Evolutionary conservation across 1,140 invertebrate genomes (phyloP).

Genomic region (Listronotus bonariensis): DNA sequence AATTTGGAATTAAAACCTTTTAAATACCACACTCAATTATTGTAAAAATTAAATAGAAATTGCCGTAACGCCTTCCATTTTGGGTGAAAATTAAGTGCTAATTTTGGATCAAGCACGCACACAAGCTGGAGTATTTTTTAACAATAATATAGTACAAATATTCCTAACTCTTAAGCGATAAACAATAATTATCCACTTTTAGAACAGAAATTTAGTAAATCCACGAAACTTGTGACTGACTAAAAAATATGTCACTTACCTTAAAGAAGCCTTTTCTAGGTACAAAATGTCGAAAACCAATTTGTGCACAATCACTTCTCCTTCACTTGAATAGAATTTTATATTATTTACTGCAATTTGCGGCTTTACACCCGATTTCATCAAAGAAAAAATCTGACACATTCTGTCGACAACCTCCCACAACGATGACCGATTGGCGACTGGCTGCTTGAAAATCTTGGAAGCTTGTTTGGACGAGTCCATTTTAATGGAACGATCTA

Average conservation of each 20-base stretch:
- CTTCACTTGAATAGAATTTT: conserved; percentile 34
- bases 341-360: conserved; percentile 46
- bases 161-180: neutral
- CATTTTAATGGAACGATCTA: conserved; percentile 45
- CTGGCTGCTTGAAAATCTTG: conserved; percentile 53
- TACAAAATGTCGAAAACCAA: conserved; percentile 36
- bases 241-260: conserved; percentile 55
- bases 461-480: conserved; percentile 56
- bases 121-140: conserved; percentile 23
- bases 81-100: conserved; percentile 43
- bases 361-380: conserved; percentile 50
- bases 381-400: conserved; percentile 54
- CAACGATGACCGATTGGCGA: conserved; percentile 54
- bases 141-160: conserved; percentile 15
- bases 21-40: conserved; percentile 14
- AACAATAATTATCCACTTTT: neutral
- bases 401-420: conserved; percentile 54
- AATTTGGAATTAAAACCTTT: conserved; percentile 46
- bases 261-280: conserved; percentile 46
- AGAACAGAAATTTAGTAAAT: conserved; percentile 7
- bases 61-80: conserved; percentile 44
- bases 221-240: conserved; percentile 1
- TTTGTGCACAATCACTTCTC: conserved; percentile 39
- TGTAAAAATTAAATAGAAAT: conserved; percentile 18
- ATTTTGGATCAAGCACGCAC: conserved; percentile 47